Conservation (phyloP, 2,113 vertebrate species). For the Setophaga kirtlandii region DNA sequence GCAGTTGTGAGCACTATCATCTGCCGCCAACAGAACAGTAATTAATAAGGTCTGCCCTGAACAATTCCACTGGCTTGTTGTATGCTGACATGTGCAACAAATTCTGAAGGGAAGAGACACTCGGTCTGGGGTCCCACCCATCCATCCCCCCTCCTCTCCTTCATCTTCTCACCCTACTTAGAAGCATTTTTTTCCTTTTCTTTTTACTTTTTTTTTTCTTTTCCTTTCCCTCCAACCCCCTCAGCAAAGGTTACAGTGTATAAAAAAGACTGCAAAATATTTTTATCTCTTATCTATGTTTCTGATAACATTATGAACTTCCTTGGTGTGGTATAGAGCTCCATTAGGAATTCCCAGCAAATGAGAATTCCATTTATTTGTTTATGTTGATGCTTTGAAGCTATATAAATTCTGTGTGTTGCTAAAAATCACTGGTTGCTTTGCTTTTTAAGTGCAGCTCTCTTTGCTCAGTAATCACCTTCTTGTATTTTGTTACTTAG, state of each 20-base stretch:
- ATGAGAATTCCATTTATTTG: neutral
- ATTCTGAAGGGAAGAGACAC: slow-evolving; percentile 25
- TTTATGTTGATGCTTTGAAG: neutral
- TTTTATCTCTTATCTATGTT: neutral
- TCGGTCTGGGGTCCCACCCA: neutral
- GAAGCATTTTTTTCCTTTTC: neutral
- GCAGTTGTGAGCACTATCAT: neutral
- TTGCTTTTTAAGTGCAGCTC: neutral
- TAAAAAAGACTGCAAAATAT: neutral
- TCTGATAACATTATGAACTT: neutral
- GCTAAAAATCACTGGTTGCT: neutral
- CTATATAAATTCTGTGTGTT: neutral
- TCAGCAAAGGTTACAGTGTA: neutral
- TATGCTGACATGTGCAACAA: slow-evolving; percentile 8
- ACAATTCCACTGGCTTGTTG: neutral
- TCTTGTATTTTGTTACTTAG: neutral
- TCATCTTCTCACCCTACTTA: neutral
- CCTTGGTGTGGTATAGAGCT: neutral
- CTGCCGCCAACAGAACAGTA: slow-evolving; percentile 19
- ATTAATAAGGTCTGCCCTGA: slow-evolving; percentile 29
- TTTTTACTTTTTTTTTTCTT: too few species aligned
- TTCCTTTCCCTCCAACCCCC: accelerated
- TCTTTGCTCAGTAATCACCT: neutral
- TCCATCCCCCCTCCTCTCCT: neutral
- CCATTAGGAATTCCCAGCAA: neutral